These are phyloP conservation scores for Danio kyathit DNA, from an alignment of 2,797 vertebrate species.

Conservation along the genomic window DNA sequence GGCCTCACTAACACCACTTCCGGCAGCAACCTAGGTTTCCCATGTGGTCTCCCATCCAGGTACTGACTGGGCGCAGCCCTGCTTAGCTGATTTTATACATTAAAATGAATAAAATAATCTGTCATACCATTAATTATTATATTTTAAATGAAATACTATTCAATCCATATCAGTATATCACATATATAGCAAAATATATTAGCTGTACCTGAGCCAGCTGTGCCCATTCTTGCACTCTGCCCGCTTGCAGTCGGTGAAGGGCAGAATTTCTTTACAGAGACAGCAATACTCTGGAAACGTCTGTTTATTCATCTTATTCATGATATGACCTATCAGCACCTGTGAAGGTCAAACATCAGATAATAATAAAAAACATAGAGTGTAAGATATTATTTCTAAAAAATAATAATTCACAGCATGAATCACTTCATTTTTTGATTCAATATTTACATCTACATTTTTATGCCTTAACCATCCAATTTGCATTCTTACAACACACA, in stretches of 20 bases:
- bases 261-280: slow-evolving; percentile 90
- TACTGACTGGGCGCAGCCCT: too few species aligned
- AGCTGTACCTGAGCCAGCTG: slow-evolving; percentile 91
- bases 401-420: background rate
- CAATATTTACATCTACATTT: background rate
- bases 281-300: slow-evolving; percentile 92
- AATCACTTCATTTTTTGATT: background rate
- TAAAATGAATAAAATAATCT: too few species aligned
- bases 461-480: background rate
- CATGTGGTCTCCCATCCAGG: too few species aligned
- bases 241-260: slow-evolving; percentile 89
- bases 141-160: background rate
- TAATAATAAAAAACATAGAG: background rate
- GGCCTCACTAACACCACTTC: too few species aligned
- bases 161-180: background rate
- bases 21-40: too few species aligned
- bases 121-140: background rate
- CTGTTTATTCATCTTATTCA: slow-evolving; percentile 97
- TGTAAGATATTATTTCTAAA: background rate
- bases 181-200: background rate
- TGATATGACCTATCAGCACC: slow-evolving; percentile 96
- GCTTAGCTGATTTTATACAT: too few species aligned
- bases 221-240: slow-evolving; percentile 91
- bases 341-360: slow-evolving; percentile 62
- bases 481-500: background rate